Evolutionary conservation across 2,797 vertebrate species (phyloP).

Genomic region (Simalia tracyae): DNA sequence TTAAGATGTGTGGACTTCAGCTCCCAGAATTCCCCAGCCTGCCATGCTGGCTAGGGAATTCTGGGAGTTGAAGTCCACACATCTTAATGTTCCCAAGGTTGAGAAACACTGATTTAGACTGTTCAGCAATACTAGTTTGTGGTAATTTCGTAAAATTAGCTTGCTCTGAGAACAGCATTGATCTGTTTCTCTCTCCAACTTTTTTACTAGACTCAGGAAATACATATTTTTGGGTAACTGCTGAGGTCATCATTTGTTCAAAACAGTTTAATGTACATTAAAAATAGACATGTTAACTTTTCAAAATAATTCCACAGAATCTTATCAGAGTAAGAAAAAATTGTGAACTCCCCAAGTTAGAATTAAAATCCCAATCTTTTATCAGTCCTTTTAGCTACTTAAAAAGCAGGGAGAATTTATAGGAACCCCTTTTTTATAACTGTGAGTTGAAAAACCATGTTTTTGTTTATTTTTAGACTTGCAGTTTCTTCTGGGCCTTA

Average conservation of each 20-base stretch:
- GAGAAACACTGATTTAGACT: neutral
- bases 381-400: neutral
- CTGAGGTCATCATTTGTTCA: neutral
- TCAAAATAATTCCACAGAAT: neutral
- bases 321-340: neutral
- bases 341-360: neutral
- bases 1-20: too few relatives aligned
- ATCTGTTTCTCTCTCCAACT: neutral
- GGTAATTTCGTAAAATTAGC: neutral
- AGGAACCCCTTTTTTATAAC: neutral
- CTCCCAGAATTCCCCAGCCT: too few relatives aligned
- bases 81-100: too few relatives aligned
- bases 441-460: neutral
- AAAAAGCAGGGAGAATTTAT: neutral
- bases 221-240: neutral
- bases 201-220: neutral
- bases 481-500: conserved; percentile 89
- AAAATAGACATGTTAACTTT: neutral
- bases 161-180: neutral
- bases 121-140: neutral
- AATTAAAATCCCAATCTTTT: neutral
- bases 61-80: too few relatives aligned
- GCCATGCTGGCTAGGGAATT: too few relatives aligned
- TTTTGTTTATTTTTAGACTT: conserved; percentile 79
- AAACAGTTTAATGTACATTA: neutral